phyloP scores from a whole-genome alignment of 2,113 vertebrate genomes.

The Rostratula benghalensis region DNA sequence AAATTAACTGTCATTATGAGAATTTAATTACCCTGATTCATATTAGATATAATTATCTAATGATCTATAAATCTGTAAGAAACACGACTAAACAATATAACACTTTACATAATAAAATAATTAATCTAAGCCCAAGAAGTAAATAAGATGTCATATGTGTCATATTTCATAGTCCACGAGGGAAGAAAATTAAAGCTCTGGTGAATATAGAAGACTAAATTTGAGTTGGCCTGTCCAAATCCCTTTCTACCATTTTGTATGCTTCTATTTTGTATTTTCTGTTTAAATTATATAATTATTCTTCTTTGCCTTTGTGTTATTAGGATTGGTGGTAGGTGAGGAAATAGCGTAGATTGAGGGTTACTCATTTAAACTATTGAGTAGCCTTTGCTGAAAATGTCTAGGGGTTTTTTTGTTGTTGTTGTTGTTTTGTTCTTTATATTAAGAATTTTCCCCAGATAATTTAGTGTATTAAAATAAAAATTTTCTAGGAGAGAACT shows the following conservation, averaged over 20 bases:
- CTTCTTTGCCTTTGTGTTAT: background rate
- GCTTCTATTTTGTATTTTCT: background rate
- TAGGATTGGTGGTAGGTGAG: background rate
- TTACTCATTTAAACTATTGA: background rate
- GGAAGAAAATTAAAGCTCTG: background rate
- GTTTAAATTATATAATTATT: background rate
- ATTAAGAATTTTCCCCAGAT: background rate
- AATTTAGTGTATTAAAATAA: background rate
- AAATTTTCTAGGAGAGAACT: background rate
- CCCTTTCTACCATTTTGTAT: background rate
- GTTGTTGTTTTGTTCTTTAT: background rate
- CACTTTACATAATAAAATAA: constrained; percentile 48
- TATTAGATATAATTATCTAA: constrained; percentile 69
- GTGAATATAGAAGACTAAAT: background rate
- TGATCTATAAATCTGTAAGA: constrained; percentile 62
- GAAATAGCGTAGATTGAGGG: background rate
- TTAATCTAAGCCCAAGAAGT: constrained; percentile 18
- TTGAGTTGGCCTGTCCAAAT: background rate
- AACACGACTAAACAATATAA: constrained; percentile 47
- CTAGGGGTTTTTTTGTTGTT: background rate
- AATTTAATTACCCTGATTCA: constrained; percentile 55
- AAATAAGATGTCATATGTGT: constrained; percentile 16
- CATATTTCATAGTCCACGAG: constrained; percentile 5
- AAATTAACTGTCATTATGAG: constrained; percentile 62
- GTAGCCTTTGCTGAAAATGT: background rate